Conservation (phyloP, 1,140 invertebrate species). For the Tetramorium alpestre region DNA sequence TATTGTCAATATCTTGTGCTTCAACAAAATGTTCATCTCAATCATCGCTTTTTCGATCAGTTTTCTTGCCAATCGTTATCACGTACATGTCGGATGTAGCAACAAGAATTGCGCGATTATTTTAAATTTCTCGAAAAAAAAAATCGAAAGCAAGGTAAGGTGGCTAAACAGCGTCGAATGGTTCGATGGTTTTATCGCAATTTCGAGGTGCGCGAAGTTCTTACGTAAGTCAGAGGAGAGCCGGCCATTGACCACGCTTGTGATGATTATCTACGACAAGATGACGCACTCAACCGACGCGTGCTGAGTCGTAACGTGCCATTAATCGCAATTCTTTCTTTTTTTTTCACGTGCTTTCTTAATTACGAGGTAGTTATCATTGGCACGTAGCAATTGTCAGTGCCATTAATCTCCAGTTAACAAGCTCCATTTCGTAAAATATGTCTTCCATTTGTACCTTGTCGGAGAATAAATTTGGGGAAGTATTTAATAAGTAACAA, state of each 20-base stretch:
- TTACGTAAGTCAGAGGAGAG: constrained; percentile 48
- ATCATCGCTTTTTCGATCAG: background rate
- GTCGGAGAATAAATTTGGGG: background rate
- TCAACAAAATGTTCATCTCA: background rate
- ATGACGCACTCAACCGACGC: constrained; percentile 34
- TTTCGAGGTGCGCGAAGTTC: constrained; percentile 28
- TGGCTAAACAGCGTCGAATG: constrained; percentile 8
- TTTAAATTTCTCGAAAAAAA: constrained; percentile 11
- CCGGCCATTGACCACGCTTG: constrained; percentile 44
- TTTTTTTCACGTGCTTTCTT: constrained; percentile 19
- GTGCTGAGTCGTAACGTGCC: constrained; percentile 39
- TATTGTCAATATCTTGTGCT: background rate
- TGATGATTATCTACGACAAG: constrained; percentile 48
- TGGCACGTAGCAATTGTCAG: background rate
- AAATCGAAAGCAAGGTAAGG: constrained; percentile 31
- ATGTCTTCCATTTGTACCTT: background rate
- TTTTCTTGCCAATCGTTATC: constrained; percentile 8
- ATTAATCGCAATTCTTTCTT: constrained; percentile 41
- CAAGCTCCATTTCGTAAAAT: background rate
- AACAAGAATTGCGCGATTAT: background rate
- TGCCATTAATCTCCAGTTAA: constrained; percentile 11
- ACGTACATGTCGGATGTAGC: background rate
- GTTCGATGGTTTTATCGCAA: constrained; percentile 47
- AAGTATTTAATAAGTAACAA: background rate
- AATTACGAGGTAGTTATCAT: constrained; percentile 4